Conservation (phyloP, 2,888 invertebrate species). For the Itoplectis maculator region DNA sequence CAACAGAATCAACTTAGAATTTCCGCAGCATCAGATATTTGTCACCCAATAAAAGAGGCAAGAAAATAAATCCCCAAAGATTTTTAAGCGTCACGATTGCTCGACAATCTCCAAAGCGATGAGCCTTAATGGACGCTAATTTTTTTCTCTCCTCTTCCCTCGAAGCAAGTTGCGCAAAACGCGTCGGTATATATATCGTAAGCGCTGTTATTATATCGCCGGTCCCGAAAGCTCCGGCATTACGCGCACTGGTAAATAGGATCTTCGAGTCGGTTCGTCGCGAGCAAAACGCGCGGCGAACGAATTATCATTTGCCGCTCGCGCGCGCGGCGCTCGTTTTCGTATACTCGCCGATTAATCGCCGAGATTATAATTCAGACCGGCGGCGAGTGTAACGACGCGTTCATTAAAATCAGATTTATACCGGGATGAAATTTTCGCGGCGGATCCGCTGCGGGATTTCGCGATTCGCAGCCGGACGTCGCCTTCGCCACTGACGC, state of each 20-base stretch:
- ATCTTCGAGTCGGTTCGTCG: too few species aligned
- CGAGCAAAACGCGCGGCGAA: constrained; percentile 44
- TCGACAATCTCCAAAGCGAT: constrained; percentile 23
- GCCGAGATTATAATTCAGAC: constrained; percentile 71
- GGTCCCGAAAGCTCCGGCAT: constrained; percentile 33
- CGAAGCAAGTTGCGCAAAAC: constrained; percentile 50
- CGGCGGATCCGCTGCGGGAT: constrained; percentile 46
- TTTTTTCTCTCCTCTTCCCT: constrained; percentile 17
- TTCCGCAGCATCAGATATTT: background rate
- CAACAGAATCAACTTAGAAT: background rate
- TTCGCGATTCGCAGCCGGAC: constrained; percentile 62
- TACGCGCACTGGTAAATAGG: constrained; percentile 13
- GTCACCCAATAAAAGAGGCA: background rate
- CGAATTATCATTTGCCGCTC: constrained; percentile 70
- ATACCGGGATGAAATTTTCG: constrained; percentile 71
- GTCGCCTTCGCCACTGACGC: constrained; percentile 36
- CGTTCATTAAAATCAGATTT: constrained; percentile 76
- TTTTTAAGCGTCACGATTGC: constrained; percentile 17
- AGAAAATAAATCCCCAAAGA: constrained; percentile 1
- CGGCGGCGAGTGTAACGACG: constrained; percentile 68
- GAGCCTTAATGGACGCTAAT: constrained; percentile 6
- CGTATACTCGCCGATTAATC: constrained; percentile 71
- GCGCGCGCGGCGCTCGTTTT: constrained; percentile 35
- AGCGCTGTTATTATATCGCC: constrained; percentile 47
- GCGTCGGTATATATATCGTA: constrained; percentile 15